Conservation (phyloP, 2,797 vertebrate species). For the Chiroxiphia lanceolata region DNA sequence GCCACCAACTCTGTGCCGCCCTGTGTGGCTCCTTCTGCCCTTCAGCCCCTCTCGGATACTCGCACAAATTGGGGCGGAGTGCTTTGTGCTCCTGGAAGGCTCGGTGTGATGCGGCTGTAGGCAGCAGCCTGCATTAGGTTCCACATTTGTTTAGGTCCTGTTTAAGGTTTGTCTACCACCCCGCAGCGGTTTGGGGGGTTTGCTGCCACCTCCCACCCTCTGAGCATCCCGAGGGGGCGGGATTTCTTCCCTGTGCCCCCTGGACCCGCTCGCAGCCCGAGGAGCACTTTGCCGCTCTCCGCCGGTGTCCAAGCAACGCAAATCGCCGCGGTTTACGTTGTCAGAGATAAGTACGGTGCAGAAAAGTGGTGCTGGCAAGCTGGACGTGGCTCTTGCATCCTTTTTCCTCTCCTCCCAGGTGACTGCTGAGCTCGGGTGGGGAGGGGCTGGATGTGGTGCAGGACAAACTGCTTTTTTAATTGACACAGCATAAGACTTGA, state of each 20-base stretch:
- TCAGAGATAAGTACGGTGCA: not conserved
- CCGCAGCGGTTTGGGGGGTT: not conserved
- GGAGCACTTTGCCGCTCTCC: not conserved
- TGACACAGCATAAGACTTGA: not conserved
- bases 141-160: not conserved
- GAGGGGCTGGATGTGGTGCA: not conserved
- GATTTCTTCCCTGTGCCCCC: not conserved
- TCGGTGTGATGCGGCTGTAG: not conserved
- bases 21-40: not conserved
- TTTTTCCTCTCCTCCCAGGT: not conserved
- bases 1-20: not conserved
- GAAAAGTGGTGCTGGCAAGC: not conserved
- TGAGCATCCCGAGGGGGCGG: not conserved
- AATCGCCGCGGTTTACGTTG: not conserved
- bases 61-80: accelerated
- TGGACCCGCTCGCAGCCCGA: not conserved
- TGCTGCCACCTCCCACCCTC: not conserved
- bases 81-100: not conserved
- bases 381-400: not conserved
- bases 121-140: not conserved
- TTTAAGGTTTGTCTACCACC: not conserved
- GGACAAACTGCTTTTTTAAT: not conserved
- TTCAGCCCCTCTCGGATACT: not conserved
- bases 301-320: constrained; percentile 1
- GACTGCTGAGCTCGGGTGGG: not conserved